A percentile compares a stretch with the other conserved stretches of the same genome.
phyloP scores from a whole-genome alignment of 2,113 vertebrate species.

The Marmota monax region DNA sequence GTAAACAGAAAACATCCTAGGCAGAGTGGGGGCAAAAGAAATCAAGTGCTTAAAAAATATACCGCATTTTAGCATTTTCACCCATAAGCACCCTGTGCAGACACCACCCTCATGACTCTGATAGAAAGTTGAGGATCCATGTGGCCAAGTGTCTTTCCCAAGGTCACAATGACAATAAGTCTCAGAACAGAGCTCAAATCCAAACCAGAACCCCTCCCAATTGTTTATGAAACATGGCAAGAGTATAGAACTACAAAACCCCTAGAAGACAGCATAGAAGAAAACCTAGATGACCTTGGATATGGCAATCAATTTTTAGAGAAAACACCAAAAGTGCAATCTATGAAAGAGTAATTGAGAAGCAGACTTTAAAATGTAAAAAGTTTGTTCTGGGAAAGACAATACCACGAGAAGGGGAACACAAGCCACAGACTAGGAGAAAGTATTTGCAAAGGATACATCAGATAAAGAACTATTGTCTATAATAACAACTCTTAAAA shows the following conservation, averaged over 20 bases:
- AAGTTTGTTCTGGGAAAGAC: background rate
- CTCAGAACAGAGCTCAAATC: background rate
- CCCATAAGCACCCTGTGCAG: background rate
- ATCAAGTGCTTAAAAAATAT: background rate
- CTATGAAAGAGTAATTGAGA: background rate
- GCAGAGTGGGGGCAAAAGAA: background rate
- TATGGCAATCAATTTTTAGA: background rate
- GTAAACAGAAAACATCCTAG: background rate
- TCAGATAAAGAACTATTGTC: background rate
- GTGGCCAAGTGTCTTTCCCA: background rate
- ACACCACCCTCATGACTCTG: accelerated
- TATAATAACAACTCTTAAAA: background rate
- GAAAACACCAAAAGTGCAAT: background rate
- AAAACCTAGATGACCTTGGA: no score
- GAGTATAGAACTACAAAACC: background rate
- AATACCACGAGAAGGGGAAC: background rate
- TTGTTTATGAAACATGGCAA: background rate
- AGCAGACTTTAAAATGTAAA: background rate
- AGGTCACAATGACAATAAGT: background rate
- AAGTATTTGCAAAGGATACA: background rate
- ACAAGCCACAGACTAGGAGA: background rate
- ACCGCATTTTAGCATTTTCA: background rate
- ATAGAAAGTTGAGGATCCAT: background rate
- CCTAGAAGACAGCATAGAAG: background rate
- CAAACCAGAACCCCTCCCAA: background rate